Conservation (phyloP, 2,113 vertebrate genomes). For the Emydura subglobosa region DNA sequence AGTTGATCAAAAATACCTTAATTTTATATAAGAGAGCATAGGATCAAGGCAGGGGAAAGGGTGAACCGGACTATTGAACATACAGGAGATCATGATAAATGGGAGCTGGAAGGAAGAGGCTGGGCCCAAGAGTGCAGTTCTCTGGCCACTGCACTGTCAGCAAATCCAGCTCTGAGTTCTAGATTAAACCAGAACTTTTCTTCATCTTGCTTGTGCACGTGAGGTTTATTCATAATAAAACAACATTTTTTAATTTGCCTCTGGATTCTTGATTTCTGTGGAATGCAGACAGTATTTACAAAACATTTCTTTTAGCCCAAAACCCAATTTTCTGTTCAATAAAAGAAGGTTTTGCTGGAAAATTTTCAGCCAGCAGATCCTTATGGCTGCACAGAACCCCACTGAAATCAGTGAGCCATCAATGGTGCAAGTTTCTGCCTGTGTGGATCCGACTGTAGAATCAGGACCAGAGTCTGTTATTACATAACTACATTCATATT, state of each 20-base stretch:
- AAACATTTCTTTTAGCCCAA: neutral
- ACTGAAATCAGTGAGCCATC: neutral
- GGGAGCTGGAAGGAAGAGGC: neutral
- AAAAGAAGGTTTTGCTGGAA: neutral
- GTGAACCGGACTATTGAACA: neutral
- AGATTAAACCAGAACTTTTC: neutral
- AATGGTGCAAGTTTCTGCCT: neutral
- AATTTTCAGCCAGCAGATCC: neutral
- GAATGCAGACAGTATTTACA: neutral
- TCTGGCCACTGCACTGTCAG: neutral
- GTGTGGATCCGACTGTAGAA: neutral
- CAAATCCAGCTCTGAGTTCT: neutral
- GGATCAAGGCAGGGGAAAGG: neutral
- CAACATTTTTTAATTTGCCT: neutral
- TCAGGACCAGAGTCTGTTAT: constrained; percentile 3
- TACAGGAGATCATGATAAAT: neutral
- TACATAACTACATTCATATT: neutral
- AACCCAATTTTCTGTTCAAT: neutral
- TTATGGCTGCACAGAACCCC: neutral
- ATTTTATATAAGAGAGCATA: neutral
- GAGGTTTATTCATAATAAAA: neutral
- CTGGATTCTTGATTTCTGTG: neutral
- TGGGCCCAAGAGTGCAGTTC: neutral
- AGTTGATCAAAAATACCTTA: neutral
- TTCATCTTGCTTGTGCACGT: neutral